A percentile compares a stretch with the other conserved stretches of the same genome.
These are phyloP conservation scores for Brenthis ino DNA, from an alignment of 2,888 invertebrate genomes.

Conservation along the genomic window DNA sequence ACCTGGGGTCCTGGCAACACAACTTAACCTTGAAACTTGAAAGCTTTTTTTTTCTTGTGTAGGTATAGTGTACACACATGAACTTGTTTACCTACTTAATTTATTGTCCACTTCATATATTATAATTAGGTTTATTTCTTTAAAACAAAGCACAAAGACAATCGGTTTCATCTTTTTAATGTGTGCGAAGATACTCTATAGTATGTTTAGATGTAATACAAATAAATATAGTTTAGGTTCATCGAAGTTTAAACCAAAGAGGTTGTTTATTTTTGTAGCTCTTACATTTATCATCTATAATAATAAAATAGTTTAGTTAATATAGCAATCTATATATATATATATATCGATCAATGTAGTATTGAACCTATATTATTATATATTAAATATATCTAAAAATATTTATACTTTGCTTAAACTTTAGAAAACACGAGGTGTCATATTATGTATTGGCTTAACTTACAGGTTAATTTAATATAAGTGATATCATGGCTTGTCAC, in stretches of 20 bases:
- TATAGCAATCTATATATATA: too few species aligned
- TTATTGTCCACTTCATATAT: neutral
- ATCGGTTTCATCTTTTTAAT: too few species aligned
- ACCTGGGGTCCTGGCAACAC: constrained; percentile 10
- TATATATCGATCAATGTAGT: too few species aligned
- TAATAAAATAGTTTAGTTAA: too few species aligned
- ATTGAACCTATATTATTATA: too few species aligned
- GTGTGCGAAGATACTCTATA: too few species aligned
- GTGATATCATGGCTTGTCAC: constrained; percentile 14
- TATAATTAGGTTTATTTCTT: neutral
- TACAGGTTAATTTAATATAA: constrained; percentile 6
- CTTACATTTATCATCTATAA: too few species aligned
- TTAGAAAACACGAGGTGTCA: neutral
- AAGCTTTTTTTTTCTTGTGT: neutral
- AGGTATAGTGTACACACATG: neutral
- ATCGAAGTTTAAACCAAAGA: too few species aligned
- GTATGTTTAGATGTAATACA: too few species aligned
- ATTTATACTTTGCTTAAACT: too few species aligned
- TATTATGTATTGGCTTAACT: neutral
- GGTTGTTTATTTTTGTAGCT: too few species aligned
- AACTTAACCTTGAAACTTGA: constrained; percentile 5
- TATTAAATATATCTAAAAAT: too few species aligned
- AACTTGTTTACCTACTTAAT: neutral
- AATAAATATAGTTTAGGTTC: neutral
- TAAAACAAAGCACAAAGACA: neutral